Percentiles rank a stretch among this genome's conserved stretches.
These are phyloP conservation scores for Hydra vulgaris DNA, from an alignment of 30 jellyfish, hydroid and myxozoan genomes.

Conservation along the genomic window DNA sequence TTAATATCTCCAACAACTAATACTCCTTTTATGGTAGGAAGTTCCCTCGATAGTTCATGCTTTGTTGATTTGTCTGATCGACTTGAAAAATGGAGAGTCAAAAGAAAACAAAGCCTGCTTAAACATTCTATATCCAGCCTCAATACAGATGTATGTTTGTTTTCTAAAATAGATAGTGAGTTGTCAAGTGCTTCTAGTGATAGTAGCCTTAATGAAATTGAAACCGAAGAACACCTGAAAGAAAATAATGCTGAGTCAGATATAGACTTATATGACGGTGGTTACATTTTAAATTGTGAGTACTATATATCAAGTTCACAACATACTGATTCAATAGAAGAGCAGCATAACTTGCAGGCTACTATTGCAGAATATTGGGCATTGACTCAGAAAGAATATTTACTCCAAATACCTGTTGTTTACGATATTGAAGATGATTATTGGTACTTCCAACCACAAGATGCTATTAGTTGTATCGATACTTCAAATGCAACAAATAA, in stretches of 20 bases:
- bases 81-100: constrained; percentile 30
- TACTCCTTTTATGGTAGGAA: constrained; percentile 8
- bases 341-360: constrained; percentile 86
- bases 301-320: constrained; percentile 63
- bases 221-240: constrained; percentile 46
- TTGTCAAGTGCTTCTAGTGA: constrained; percentile 25
- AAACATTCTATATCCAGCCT: not conserved
- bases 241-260: constrained; percentile 92
- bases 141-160: not conserved
- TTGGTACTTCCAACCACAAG: constrained; percentile 49
- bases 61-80: constrained; percentile 19
- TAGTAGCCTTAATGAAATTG: constrained; percentile 22
- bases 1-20: not conserved
- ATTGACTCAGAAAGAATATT: constrained; percentile 39
- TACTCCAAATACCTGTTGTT: constrained; percentile 27
- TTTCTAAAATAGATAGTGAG: not conserved
- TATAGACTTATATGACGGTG: constrained; percentile 55
- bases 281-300: constrained; percentile 81
- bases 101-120: not conserved
- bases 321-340: constrained; percentile 65
- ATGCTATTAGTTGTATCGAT: not conserved
- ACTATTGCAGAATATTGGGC: constrained; percentile 86
- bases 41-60: constrained; percentile 1
- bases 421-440: constrained; percentile 51
- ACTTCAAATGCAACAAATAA: not conserved